These are phyloP conservation scores for Scopus umbretta DNA, from an alignment of 2,113 vertebrate species.

Conservation along the genomic window DNA sequence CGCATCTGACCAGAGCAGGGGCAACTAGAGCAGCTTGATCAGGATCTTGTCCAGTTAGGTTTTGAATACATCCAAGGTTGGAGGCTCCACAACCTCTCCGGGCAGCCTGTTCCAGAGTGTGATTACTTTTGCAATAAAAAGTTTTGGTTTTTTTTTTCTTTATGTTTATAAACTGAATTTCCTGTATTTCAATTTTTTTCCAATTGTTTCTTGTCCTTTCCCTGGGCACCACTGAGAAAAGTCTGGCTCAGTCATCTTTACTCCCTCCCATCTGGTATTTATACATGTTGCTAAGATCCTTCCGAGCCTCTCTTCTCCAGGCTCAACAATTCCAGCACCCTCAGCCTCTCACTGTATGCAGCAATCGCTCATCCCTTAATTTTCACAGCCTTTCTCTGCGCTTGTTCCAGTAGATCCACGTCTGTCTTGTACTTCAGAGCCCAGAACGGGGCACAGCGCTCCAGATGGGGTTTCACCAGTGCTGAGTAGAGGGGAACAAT, in stretches of 20 bases:
- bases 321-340: neutral
- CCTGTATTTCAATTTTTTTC: neutral
- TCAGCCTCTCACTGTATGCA: neutral
- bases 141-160: fast-evolving
- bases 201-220: neutral
- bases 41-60: neutral
- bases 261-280: neutral
- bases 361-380: neutral
- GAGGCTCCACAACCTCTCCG: neutral
- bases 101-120: neutral
- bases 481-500: neutral
- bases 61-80: neutral
- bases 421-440: neutral
- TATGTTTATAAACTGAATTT: neutral
- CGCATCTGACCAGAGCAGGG: neutral
- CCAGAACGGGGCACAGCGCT: neutral
- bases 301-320: neutral
- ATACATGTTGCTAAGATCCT: neutral
- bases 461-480: neutral
- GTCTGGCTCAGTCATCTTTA: neutral
- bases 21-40: neutral
- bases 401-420: neutral
- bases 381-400: neutral
- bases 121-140: neutral
- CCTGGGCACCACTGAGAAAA: neutral